Base-by-base conservation (phyloP, 2,113 vertebrate genomes). In the Rhodinocichla rosea region DNA sequence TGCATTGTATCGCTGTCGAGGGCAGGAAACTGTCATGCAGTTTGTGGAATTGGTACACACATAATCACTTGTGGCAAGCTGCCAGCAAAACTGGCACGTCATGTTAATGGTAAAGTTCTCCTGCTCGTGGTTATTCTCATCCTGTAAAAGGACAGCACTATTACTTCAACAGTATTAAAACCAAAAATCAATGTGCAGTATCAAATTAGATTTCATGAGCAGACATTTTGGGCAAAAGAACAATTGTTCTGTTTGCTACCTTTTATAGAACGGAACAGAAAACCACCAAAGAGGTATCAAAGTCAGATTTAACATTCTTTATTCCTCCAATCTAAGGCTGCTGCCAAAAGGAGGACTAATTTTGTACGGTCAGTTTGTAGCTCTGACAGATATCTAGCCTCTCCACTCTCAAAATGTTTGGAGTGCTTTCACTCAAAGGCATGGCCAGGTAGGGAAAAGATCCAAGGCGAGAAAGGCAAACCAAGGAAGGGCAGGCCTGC, bases 81-180 rank as follows among this genome's bases (percentile, higher is more conserved):
- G 99, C 99, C 99, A 99, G 97, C 99, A 99, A 93, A 99, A 99
- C 85, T 98, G 99, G 96, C 99, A 99, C 0, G 96, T 98, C 98
- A 99, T 98, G 63, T 98, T 98, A 85, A 99, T 94, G 35, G 98
- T 92, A 22, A 99, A 99, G 97, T 96, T 98, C 96, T 97, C 98
- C 88, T 98, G 98, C 71, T 96, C 92, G 1, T 92, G 97, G 80
- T 98, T 97, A 8, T 97, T 98, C 91, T 98, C 97, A 89, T 98
- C 98, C 99, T 99, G 56, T 3, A 89, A 56, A 65, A 60, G n/a
- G 37, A 75, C 52, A 93, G 32, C 5, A 9, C 69, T 53, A 76
- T 30, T 27, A 82, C 20, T 71, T 74, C 37, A 39, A 37, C 0
- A 78, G 23, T 3, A 71, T 15, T 56, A 39, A 40, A 76, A 35